phyloP scores from a whole-genome alignment of 2,113 vertebrate species.

The Carassius gibelio region DNA sequence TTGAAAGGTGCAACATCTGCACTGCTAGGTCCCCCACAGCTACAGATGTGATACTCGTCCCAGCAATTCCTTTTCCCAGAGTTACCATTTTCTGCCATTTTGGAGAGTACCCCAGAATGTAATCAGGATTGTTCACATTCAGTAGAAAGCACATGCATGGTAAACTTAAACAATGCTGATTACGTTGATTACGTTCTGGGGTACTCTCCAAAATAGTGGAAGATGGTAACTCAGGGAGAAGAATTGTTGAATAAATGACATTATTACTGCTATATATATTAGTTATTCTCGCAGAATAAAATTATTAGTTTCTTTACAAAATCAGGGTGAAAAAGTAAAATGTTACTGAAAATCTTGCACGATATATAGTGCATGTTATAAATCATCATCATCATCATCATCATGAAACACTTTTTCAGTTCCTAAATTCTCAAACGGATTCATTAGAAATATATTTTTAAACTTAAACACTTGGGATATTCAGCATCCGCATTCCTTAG shows the following conservation, averaged over 20 bases:
- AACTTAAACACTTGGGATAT: neutral
- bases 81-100: no score
- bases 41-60: neutral
- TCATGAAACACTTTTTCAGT: neutral
- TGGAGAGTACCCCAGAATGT: no score
- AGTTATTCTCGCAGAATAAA: neutral
- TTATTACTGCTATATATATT: no score
- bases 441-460: constrained; percentile 1
- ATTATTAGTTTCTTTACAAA: neutral
- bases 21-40: neutral
- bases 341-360: neutral
- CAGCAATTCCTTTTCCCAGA: no score
- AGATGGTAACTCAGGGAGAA: no score
- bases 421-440: constrained; percentile 12
- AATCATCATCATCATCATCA: neutral
- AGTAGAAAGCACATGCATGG: no score
- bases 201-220: no score
- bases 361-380: neutral
- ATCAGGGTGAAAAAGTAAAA: no score
- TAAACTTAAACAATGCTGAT: no score
- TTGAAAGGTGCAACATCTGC: neutral
- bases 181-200: no score
- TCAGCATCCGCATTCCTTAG: neutral
- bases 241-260: no score
- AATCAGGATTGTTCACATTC: no score